phyloP scores from a whole-genome alignment of 2,888 invertebrate species.

The Spisula solida region DNA sequence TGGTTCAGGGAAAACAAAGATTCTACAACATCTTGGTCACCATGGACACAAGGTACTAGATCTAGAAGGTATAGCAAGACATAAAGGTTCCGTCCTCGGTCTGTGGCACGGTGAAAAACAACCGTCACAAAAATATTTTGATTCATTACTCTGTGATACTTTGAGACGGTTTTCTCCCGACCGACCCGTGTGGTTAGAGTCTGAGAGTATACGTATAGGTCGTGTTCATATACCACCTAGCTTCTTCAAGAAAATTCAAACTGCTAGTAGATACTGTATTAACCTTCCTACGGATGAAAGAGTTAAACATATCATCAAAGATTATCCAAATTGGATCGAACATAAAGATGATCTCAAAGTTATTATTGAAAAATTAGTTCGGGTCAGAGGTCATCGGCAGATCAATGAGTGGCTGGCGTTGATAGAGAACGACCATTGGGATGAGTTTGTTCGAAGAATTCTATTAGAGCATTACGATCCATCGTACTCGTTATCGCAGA shows the following conservation, averaged over 20 bases:
- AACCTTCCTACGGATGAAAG: constrained; percentile 75
- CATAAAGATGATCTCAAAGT: constrained; percentile 67
- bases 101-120: constrained; percentile 75
- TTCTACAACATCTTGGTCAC: constrained; percentile 68
- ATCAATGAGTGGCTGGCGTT: constrained; percentile 72
- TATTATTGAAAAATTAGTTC: constrained; percentile 65
- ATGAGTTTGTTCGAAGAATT: constrained; percentile 75
- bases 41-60: constrained; percentile 78
- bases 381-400: constrained; percentile 63
- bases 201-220: constrained; percentile 79
- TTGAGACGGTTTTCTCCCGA: constrained; percentile 61
- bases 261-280: constrained; percentile 70
- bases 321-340: constrained; percentile 76
- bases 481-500: constrained; percentile 74
- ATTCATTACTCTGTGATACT: constrained; percentile 64
- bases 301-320: constrained; percentile 73
- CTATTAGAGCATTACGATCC: constrained; percentile 78
- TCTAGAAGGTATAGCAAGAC: constrained; percentile 78
- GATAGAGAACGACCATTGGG: constrained; percentile 70
- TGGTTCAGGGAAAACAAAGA: constrained; percentile 77
- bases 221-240: constrained; percentile 64
- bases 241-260: constrained; percentile 69
- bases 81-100: constrained; percentile 79
- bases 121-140: constrained; percentile 77
- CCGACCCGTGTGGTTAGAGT: constrained; percentile 78